These are phyloP conservation scores for Silurus glanis DNA, from an alignment of 2,113 vertebrate genomes.

Conservation along the genomic window DNA sequence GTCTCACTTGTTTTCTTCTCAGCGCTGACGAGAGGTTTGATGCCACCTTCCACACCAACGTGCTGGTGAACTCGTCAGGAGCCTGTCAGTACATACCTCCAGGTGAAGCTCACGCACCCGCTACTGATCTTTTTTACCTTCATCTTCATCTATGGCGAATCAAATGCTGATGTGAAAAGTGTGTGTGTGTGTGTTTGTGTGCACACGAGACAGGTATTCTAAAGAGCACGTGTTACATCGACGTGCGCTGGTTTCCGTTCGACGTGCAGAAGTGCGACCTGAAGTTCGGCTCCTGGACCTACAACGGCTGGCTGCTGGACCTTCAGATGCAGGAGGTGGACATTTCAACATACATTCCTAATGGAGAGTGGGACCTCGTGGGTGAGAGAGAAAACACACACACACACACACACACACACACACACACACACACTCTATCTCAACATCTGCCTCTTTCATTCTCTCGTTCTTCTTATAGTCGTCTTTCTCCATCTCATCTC, in stretches of 20 bases:
- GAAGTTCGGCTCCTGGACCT: conserved; percentile 91
- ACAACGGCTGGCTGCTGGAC: conserved; percentile 88
- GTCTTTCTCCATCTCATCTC: too few species aligned
- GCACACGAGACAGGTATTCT: conserved; percentile 68
- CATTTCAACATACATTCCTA: conserved; percentile 86
- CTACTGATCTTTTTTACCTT: background rate
- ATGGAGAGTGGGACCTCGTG: conserved; percentile 91
- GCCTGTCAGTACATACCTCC: conserved; percentile 88
- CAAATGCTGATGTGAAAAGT: too few species aligned
- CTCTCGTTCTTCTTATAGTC: background rate
- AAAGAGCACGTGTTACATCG: conserved; percentile 87
- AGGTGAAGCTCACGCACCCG: conserved; percentile 68
- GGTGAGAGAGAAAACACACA: conserved; percentile 70
- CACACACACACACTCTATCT: background rate
- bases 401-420: background rate
- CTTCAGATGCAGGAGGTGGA: conserved; percentile 89
- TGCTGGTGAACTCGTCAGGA: conserved; percentile 84
- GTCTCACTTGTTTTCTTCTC: conserved; percentile 15
- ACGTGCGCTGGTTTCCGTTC: conserved; percentile 91
- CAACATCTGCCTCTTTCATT: background rate
- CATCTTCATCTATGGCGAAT: too few species aligned
- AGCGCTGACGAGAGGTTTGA: conserved; percentile 91
- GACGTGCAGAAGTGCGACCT: conserved; percentile 89
- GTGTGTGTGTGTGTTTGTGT: background rate
- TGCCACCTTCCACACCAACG: conserved; percentile 89